Evolutionary conservation across 2,113 vertebrate genomes (phyloP).

Genomic region (Rhinolophus sinicus): DNA sequence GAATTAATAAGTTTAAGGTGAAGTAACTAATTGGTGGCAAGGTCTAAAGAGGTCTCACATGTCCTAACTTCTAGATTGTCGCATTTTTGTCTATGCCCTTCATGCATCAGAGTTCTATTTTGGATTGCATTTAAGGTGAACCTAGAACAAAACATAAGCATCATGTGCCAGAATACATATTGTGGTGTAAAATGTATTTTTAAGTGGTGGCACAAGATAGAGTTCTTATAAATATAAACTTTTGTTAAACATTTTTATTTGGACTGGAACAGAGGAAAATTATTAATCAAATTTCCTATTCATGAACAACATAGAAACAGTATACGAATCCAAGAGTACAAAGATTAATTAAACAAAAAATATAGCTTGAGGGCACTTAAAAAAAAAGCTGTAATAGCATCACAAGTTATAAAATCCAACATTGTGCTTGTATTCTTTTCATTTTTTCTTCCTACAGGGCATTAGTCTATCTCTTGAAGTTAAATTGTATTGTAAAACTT

Average conservation of each 20-base stretch:
- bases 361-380: neutral
- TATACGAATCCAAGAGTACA: neutral
- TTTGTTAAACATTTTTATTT: neutral
- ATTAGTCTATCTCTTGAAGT: neutral
- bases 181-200: neutral
- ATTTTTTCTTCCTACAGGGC: neutral
- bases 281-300: neutral
- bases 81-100: neutral
- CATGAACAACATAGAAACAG: neutral
- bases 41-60: neutral
- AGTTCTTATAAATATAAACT: neutral
- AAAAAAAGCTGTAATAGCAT: neutral
- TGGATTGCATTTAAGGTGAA: neutral
- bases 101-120: neutral
- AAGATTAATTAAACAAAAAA: conserved; percentile 41
- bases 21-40: neutral
- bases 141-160: neutral
- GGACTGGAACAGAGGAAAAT: neutral
- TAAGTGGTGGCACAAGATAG: neutral
- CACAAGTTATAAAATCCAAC: neutral
- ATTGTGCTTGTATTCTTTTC: neutral
- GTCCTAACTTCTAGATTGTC: neutral
- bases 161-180: neutral
- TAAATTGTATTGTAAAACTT: neutral
- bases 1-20: neutral